Conservation (phyloP, 2,888 invertebrate species). For the Melanostoma scalare region DNA sequence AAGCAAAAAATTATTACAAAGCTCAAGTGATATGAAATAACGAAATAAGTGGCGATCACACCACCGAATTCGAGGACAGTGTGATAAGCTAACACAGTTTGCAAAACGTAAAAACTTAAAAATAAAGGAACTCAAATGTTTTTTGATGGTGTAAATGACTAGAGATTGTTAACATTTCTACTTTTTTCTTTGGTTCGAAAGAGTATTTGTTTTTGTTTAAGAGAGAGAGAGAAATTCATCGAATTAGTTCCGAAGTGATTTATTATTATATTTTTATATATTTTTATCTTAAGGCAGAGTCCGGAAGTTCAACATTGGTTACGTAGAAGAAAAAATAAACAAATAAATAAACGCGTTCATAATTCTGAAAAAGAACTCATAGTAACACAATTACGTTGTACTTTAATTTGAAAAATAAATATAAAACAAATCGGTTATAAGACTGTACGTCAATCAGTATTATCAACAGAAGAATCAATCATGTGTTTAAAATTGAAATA, state of each 20-base stretch:
- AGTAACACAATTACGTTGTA: conserved; percentile 66
- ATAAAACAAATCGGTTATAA: background rate
- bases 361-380: conserved; percentile 40
- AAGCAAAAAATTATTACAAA: conserved; percentile 3
- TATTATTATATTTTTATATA: conserved; percentile 32
- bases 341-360: conserved; percentile 8
- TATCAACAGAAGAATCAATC: too few relatives aligned
- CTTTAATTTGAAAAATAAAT: conserved; percentile 48
- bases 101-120: conserved; percentile 24
- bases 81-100: conserved; percentile 51
- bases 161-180: conserved; percentile 45
- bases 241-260: conserved; percentile 43
- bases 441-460: background rate
- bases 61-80: conserved; percentile 42
- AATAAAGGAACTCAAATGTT: conserved; percentile 45
- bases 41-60: conserved; percentile 22
- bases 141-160: conserved; percentile 51
- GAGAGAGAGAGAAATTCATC: conserved; percentile 23
- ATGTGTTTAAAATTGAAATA: too few relatives aligned
- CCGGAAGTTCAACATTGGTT: conserved; percentile 68
- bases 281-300: conserved; percentile 69
- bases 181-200: conserved; percentile 56
- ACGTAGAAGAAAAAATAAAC: conserved; percentile 29
- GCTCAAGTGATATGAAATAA: conserved; percentile 64
- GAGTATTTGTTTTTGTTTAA: conserved; percentile 29